Percentiles rank a stretch among this genome's conserved stretches.
Conservation (phyloP, 2,113 vertebrate genomes). For the Amphiprion ocellaris region DNA sequence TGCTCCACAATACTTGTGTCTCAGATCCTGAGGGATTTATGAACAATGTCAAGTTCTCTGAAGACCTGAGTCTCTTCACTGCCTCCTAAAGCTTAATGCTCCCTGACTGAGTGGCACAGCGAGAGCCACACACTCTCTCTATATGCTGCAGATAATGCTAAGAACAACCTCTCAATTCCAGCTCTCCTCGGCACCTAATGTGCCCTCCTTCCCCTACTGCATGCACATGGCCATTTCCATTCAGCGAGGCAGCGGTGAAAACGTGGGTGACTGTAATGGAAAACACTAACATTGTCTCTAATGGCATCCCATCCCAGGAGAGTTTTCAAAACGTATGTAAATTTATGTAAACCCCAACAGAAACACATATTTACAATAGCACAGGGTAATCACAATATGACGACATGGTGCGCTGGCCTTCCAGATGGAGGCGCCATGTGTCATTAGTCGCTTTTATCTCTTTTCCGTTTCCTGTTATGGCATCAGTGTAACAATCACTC, state of each 20-base stretch:
- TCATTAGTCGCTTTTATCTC: slow-evolving; percentile 90
- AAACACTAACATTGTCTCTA: slow-evolving; percentile 74
- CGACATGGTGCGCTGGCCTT: slow-evolving; percentile 82
- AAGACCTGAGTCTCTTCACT: slow-evolving; percentile 76
- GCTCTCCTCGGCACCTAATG: slow-evolving; percentile 71
- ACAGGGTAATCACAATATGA: slow-evolving; percentile 87
- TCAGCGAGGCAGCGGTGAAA: slow-evolving; percentile 59
- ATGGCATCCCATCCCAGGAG: slow-evolving; percentile 77
- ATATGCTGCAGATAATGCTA: slow-evolving; percentile 79
- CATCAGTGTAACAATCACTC: slow-evolving; percentile 86
- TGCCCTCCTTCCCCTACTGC: slow-evolving; percentile 61
- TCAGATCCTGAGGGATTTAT: slow-evolving; percentile 78
- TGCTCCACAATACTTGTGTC: slow-evolving; percentile 50
- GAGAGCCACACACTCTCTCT: slow-evolving; percentile 71
- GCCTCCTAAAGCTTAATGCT: slow-evolving; percentile 81
- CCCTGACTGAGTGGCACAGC: slow-evolving; percentile 83
- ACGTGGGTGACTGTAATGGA: slow-evolving; percentile 66
- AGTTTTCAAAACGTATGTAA: slow-evolving; percentile 78
- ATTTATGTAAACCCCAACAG: slow-evolving; percentile 81
- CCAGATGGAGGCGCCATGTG: slow-evolving; percentile 88
- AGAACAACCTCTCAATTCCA: slow-evolving; percentile 83
- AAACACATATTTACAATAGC: slow-evolving; percentile 86
- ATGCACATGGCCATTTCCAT: slow-evolving; percentile 59
- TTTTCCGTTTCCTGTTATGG: slow-evolving; percentile 83
- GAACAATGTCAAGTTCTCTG: slow-evolving; percentile 82